These are phyloP conservation scores for Pipistrellus nathusii DNA, from an alignment of 2,797 vertebrate genomes.

Conservation along the genomic window DNA sequence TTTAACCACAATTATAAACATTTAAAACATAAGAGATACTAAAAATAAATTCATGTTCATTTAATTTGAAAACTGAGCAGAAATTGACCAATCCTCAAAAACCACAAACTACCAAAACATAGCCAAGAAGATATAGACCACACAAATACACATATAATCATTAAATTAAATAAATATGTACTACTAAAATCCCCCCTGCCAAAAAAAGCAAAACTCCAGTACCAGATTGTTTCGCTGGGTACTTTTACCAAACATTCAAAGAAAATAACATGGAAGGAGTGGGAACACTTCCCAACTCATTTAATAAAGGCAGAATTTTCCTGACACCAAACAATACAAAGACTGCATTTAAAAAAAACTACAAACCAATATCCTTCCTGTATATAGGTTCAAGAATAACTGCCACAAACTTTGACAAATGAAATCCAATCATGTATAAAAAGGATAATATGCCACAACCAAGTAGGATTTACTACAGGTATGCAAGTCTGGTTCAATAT, in stretches of 20 bases:
- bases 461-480: not conserved
- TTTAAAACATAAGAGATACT: not conserved
- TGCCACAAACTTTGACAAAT: not conserved
- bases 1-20: not conserved
- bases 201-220: not conserved
- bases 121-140: slow-evolving; percentile 12
- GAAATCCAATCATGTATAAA: not conserved
- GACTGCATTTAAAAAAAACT: not conserved
- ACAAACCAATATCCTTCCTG: not conserved
- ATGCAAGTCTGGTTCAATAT: not conserved
- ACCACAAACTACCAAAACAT: not conserved
- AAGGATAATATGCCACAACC: not conserved
- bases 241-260: slow-evolving; percentile 27
- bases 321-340: not conserved
- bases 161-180: not conserved
- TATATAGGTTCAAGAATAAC: not conserved
- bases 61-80: not conserved
- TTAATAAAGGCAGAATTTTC: not conserved
- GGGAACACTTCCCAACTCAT: not conserved
- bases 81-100: not conserved
- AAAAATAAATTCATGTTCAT: not conserved
- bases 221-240: not conserved
- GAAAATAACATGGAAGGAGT: not conserved
- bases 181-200: not conserved
- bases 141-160: not conserved